Conservation (phyloP, 2,797 vertebrate species). For the Pogonophryne albipinna region DNA sequence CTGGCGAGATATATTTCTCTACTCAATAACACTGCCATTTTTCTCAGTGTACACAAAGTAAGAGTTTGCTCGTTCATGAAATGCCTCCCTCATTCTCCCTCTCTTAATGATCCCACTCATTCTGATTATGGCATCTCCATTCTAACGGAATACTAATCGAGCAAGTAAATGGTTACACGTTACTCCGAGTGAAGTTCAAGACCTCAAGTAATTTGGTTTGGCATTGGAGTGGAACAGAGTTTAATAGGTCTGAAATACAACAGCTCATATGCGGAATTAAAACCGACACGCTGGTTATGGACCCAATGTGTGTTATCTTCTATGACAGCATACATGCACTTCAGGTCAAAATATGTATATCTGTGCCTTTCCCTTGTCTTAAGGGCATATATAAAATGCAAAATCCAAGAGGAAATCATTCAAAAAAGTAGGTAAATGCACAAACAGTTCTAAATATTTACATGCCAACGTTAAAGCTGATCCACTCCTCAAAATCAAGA, state of each 20-base stretch:
- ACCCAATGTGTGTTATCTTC: neutral
- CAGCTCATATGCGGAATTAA: slow-evolving; percentile 55
- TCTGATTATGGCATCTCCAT: slow-evolving; percentile 60
- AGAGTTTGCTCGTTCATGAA: slow-evolving; percentile 32
- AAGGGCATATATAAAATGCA: neutral
- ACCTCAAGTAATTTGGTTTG: slow-evolving; percentile 77
- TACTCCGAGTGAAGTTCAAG: slow-evolving; percentile 67
- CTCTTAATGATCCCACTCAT: slow-evolving; percentile 37
- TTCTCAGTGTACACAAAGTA: slow-evolving; percentile 18
- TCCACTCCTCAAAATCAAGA: slow-evolving; percentile 8
- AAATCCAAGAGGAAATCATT: neutral
- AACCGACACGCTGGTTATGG: slow-evolving; percentile 34
- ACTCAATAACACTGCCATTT: slow-evolving; percentile 39
- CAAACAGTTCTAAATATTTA: neutral
- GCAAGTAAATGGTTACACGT: slow-evolving; percentile 78
- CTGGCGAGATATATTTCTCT: slow-evolving; percentile 46
- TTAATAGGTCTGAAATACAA: slow-evolving; percentile 68
- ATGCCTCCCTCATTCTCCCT: slow-evolving; percentile 23
- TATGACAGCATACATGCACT: slow-evolving; percentile 1
- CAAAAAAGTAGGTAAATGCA: neutral
- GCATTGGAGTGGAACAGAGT: slow-evolving; percentile 74
- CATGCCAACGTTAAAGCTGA: neutral
- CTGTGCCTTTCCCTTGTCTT: neutral
- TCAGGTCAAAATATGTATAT: neutral
- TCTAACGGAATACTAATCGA: slow-evolving; percentile 75